Base-by-base conservation (phyloP, 2,113 vertebrate species). In the Microcebus murinus region DNA sequence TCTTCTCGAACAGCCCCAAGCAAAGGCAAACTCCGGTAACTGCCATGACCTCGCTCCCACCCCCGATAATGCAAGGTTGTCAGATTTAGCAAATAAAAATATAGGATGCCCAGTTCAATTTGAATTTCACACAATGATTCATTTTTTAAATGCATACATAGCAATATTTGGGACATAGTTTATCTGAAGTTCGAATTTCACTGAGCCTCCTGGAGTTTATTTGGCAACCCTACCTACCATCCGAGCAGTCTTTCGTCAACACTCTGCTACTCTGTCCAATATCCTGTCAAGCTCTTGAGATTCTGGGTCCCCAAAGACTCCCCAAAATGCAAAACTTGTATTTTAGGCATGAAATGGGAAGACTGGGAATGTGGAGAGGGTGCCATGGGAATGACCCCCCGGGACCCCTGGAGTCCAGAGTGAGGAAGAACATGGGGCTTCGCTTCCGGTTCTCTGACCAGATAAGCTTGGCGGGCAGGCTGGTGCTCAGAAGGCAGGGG, bases 51-150 rank as follows among this genome's bases (percentile, higher is more conserved):
- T 48, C 8, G 2, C 23, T 45, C 77, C 65, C 27, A n/a, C 27
- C 27, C 13, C 34, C 6, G 45, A 29, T 92, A 73, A 70, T 52
- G 13, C 42, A 42, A 34, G 36, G 1, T 36, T 42, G 20, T 76
- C 29, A 88, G 23, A 61, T 36, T 91, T 82, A 92, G 10, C 29
- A 91, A 93, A 55, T 63, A 73, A 73, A 88, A 95, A 87, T 48
- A n/a, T 42, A 76, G 42, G 15, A 55, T 55, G 18, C 55, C 68
- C 52, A 23, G 23, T 80, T 83, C 55, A 31, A 52, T 77, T 65
- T 95, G 61, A 88, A 88, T 92, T 92, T 94, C 10, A 73, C 29
- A 81, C 29, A 65, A 8, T 17, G 17, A 27, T 27, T 79, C 21
- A 13, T 25, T 50, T 67, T 74, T 91, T 48, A 57, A 57, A 57